Conservation (phyloP, 2,888 invertebrate genomes). For the Dimorphilus gyrociliatus region DNA sequence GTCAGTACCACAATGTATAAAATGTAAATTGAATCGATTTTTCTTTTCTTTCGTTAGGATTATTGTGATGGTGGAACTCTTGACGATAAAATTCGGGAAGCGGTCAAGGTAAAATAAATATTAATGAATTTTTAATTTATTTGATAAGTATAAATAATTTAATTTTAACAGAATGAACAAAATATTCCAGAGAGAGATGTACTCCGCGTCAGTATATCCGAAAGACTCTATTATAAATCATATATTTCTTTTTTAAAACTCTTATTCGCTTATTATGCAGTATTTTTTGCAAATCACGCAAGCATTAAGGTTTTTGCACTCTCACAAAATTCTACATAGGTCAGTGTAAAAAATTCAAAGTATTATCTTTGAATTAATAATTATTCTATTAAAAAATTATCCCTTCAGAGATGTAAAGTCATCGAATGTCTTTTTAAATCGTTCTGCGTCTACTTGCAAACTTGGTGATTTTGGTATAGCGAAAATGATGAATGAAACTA, state of each 20-base stretch:
- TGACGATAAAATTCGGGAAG: conserved; percentile 26
- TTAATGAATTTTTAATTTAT: too few relatives aligned
- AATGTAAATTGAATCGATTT: neutral
- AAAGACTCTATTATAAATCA: neutral
- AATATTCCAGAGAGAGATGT: conserved; percentile 23
- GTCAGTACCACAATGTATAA: conserved; percentile 8
- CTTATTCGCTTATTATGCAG: conserved; percentile 12
- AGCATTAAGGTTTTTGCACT: conserved; percentile 32
- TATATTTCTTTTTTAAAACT: neutral
- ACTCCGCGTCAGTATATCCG: conserved; percentile 19
- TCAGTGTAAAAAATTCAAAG: conserved; percentile 7
- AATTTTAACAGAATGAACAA: conserved; percentile 17
- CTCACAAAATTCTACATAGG: conserved; percentile 30
- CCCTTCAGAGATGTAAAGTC: conserved; percentile 32
- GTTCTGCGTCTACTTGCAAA: conserved; percentile 25
- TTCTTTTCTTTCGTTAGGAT: conserved; percentile 15
- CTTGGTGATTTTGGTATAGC: conserved; percentile 35
- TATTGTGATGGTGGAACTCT: conserved; percentile 34
- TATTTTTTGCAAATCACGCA: conserved; percentile 33
- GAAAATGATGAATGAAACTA: conserved; percentile 27
- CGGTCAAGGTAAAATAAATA: conserved; percentile 15
- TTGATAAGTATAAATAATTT: too few relatives aligned
- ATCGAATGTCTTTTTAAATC: conserved; percentile 33
- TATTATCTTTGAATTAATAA: neutral
- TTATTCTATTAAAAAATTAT: conserved; percentile 4